Percentiles rank a stretch among this genome's conserved stretches.
phyloP scores from a whole-genome alignment of 2,888 invertebrate species.

The Megaustenia siamemsis region DNA sequence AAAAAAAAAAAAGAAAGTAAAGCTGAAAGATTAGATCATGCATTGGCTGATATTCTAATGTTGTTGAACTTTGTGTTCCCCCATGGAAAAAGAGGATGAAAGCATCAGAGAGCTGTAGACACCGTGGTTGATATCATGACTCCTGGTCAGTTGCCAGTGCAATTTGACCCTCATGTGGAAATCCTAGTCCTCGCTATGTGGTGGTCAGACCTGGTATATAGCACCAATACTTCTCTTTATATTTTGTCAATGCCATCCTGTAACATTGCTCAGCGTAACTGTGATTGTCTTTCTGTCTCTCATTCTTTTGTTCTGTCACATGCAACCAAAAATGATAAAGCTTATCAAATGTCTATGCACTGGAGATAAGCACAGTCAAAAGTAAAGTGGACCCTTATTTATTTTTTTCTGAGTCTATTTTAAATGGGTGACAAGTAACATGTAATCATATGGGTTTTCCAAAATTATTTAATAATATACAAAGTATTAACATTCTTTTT shows the following conservation, averaged over 20 bases:
- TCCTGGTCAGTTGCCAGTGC: conserved; percentile 54
- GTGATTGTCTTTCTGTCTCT: conserved; percentile 32
- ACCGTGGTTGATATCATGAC: conserved; percentile 53
- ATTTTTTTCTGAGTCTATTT: background rate
- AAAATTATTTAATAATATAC: too few relatives aligned
- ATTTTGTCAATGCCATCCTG: conserved; percentile 38
- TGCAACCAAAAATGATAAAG: background rate
- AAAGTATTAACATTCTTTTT: too few relatives aligned
- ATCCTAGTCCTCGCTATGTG: conserved; percentile 49
- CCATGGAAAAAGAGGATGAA: conserved; percentile 51
- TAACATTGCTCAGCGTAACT: conserved; percentile 12
- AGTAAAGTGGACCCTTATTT: background rate
- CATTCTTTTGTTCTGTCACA: conserved; percentile 9
- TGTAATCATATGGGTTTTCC: too few relatives aligned
- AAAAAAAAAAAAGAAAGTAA: background rate
- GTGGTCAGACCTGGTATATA: conserved; percentile 56
- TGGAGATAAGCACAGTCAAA: conserved; percentile 35
- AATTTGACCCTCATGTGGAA: conserved; percentile 53
- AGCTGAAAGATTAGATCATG: conserved; percentile 9
- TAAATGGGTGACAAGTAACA: background rate
- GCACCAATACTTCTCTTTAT: conserved; percentile 45
- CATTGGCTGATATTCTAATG: conserved; percentile 48
- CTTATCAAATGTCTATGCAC: conserved; percentile 24
- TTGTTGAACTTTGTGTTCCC: conserved; percentile 53
- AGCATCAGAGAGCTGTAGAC: conserved; percentile 54